phyloP scores from a whole-genome alignment of 2,888 invertebrate genomes.

The Conus canariensis region DNA sequence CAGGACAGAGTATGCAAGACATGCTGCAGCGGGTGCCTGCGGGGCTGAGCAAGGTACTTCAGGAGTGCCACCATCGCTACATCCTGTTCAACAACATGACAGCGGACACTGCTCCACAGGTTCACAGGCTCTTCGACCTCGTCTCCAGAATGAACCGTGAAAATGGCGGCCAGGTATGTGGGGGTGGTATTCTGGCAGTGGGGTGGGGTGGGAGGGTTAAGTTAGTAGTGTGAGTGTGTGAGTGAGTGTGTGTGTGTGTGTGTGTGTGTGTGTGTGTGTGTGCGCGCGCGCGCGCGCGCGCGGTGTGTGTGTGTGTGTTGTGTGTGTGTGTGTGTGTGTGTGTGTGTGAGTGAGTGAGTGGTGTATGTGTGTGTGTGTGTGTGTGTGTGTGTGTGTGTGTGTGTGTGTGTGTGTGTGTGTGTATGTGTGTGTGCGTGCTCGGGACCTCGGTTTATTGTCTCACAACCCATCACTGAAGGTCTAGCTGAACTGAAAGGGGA shows the following conservation, averaged over 20 bases:
- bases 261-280: neutral
- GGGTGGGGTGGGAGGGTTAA: neutral
- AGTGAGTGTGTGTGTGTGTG: neutral
- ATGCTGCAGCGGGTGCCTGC: neutral
- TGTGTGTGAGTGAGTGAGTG: too few species aligned
- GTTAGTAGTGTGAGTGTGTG: neutral
- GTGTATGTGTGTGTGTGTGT: neutral
- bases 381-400: constrained; percentile 16
- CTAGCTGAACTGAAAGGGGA: too few species aligned
- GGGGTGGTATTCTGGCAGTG: neutral
- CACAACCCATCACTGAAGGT: too few species aligned
- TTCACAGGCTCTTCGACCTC: constrained; percentile 8
- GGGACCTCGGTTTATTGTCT: neutral
- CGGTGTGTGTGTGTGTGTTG: too few species aligned
- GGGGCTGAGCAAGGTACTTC: neutral
- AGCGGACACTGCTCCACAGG: constrained; percentile 1
- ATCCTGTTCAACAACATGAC: constrained; percentile 37
- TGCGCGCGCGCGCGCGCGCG: neutral
- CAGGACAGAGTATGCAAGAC: neutral
- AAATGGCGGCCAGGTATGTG: constrained; percentile 7
- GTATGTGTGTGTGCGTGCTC: neutral
- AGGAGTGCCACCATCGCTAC: constrained; percentile 24
- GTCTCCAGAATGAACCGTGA: neutral
- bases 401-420: constrained; percentile 19
- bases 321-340: too few species aligned